A percentile compares a stretch with the other conserved stretches of the same genome.
phyloP scores from a whole-genome alignment of 2,797 vertebrate species.

The Furcifer pardalis region DNA sequence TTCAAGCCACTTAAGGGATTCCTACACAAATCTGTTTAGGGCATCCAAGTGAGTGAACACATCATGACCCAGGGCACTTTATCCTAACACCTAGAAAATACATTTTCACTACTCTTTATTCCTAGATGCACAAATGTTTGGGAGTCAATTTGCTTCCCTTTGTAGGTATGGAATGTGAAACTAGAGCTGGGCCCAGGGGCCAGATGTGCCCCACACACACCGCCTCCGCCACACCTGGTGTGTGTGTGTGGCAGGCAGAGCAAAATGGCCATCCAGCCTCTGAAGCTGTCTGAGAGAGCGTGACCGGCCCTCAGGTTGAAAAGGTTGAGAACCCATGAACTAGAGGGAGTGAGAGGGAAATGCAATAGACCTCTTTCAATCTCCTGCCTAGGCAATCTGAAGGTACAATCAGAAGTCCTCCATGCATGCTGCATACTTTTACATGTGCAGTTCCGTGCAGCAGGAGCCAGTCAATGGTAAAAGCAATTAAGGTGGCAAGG shows the following conservation, averaged over 20 bases:
- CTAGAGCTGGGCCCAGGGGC: no score
- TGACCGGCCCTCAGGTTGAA: no score
- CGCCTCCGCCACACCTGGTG: no score
- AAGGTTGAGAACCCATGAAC: no score
- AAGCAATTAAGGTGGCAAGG: background rate
- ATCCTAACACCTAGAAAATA: background rate
- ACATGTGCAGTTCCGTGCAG: background rate
- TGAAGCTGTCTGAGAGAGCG: no score
- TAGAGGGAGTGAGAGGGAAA: background rate
- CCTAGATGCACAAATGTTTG: background rate
- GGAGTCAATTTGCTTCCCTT: background rate
- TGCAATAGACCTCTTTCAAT: background rate
- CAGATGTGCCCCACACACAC: no score
- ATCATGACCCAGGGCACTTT: background rate
- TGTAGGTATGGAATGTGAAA: background rate
- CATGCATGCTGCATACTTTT: background rate
- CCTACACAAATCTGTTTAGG: conserved; percentile 10
- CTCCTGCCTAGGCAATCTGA: background rate
- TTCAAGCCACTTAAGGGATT: conserved; percentile 25
- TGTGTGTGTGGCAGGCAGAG: no score
- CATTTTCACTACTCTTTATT: background rate
- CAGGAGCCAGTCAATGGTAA: background rate
- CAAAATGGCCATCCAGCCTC: no score
- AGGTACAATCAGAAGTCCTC: background rate
- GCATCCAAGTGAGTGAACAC: background rate